Base-by-base conservation (phyloP, 2,797 vertebrate species). In the Melanotaenia pygmaea region DNA sequence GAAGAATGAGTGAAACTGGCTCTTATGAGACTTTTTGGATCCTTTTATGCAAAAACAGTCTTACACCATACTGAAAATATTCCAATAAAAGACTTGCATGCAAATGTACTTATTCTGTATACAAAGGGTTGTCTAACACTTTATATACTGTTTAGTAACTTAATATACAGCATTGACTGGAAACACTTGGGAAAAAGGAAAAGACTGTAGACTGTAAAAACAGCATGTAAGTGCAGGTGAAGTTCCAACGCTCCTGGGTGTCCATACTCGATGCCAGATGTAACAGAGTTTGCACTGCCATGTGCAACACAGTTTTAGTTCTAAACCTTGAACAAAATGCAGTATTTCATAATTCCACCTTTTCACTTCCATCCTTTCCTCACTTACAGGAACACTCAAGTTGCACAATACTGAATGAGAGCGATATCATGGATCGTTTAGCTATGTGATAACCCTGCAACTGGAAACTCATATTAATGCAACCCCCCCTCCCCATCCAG, bases 401-500 rank as follows among this genome's bases (percentile, higher is more conserved):
- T 67, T 65, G 38, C 3, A 10, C 57, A 60, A 51, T 60, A 76
- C 35, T 47, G 66, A 58, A 68, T 67, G 43, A 64, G 43, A 43
- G 69, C 63, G 51, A 70, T 59, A 70, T 67, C 64, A 85, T 89
- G 80, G 87, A 83, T 86, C 83, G 88, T 91, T 91, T 92, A 91
- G 91, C 78, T 80, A 72, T 91, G 81, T 68, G 70, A 86, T 87
- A 92, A 89, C 81, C 80, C 91, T 79, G 78, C 68, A 83, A 87
- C 86, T 43, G 72, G 74, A 89, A 87, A 82, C 89, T 76, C 69
- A 57, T 62, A 75, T 85, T 74, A 86, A 79, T 61, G 67, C 50
- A 5, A 51, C 58, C 50, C 1, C 71, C 47, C 1, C 64, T 28
- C 59, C 24, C 26, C 26, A 11, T 28, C 53, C 32, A 59, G 35